Evolutionary conservation across 2,113 vertebrate genomes (phyloP).

Genomic region (Aegotheles bennettii): DNA sequence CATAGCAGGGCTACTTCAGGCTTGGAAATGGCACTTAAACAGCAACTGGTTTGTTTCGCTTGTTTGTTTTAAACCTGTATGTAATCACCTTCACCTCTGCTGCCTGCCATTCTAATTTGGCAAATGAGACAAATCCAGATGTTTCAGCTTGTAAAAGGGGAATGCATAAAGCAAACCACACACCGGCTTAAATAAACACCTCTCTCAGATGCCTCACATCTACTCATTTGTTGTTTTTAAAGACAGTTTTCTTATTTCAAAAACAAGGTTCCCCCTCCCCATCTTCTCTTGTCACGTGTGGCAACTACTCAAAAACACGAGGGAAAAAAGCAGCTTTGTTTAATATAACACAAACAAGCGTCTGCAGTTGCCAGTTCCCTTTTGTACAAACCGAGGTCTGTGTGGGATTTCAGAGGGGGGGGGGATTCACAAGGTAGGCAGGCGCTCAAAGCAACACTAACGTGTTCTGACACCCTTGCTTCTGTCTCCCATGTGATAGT

Average conservation of each 20-base stretch:
- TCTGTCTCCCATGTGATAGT: background rate
- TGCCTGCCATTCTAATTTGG: background rate
- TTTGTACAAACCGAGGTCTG: background rate
- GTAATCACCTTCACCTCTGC: background rate
- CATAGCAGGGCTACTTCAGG: background rate
- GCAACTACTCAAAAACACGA: background rate
- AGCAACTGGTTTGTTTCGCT: background rate
- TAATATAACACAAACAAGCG: background rate
- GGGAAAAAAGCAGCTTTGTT: background rate
- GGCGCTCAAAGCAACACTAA: background rate
- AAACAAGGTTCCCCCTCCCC: background rate
- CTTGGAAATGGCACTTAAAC: background rate
- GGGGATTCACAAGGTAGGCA: background rate
- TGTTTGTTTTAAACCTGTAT: background rate
- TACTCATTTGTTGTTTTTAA: background rate
- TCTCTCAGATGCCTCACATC: background rate
- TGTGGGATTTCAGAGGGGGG: background rate
- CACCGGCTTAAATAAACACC: background rate
- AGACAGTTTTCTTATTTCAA: background rate
- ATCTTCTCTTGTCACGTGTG: background rate
- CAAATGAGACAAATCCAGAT: conserved; percentile 18
- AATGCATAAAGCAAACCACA: background rate
- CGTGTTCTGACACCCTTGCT: background rate
- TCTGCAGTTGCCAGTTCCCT: background rate
- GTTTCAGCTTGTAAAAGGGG: background rate